Evolutionary conservation across 2,113 vertebrate species (phyloP).

Genomic region (Azemiops feae): DNA sequence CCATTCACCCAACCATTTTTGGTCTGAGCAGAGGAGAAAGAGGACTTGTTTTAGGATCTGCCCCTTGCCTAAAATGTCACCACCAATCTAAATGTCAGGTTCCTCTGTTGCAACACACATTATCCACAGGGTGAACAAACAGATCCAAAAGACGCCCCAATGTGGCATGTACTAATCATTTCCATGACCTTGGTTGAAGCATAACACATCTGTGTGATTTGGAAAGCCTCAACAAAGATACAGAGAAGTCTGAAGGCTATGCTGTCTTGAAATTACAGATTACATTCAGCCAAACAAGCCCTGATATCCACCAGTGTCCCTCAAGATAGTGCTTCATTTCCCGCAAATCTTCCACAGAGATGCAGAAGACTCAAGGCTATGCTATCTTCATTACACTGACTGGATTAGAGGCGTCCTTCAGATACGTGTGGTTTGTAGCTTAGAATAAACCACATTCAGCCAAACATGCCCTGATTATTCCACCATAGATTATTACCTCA

Average conservation of each 20-base stretch:
- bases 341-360: background rate
- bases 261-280: background rate
- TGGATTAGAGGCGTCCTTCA: background rate
- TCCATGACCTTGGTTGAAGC: background rate
- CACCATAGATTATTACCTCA: background rate
- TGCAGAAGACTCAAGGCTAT: background rate
- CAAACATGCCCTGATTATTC: background rate
- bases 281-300: background rate
- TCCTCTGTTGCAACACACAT: background rate
- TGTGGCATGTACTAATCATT: background rate
- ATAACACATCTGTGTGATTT: background rate
- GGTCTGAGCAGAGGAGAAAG: background rate
- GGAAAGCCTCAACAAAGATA: background rate
- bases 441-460: background rate
- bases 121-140: background rate
- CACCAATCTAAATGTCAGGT: background rate
- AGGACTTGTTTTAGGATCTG: background rate
- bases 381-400: background rate
- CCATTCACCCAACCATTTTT: background rate
- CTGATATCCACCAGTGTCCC: background rate
- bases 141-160: background rate
- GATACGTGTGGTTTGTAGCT: background rate
- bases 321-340: background rate
- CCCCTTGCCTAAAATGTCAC: background rate
- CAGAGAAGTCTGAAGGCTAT: background rate